Percentiles rank a stretch among this genome's conserved stretches.
Evolutionary conservation across 2,797 vertebrate species (phyloP).

Genomic region (Molothrus aeneus): DNA sequence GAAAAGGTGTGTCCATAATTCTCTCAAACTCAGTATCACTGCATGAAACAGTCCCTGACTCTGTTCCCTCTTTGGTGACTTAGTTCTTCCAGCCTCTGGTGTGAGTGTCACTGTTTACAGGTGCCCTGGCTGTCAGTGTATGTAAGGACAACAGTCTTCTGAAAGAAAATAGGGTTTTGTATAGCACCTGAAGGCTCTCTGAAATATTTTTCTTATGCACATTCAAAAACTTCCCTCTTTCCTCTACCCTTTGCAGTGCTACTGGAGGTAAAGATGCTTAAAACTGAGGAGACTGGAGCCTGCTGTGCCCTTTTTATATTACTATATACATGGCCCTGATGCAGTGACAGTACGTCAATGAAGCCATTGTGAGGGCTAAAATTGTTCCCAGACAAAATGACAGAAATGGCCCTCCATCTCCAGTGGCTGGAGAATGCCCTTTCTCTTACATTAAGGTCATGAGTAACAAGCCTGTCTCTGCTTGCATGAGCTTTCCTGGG

Average conservation of each 20-base stretch:
- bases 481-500: neutral
- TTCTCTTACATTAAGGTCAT: neutral
- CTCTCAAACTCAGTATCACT: neutral
- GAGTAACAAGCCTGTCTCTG: neutral
- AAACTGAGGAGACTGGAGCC: neutral
- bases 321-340: neutral
- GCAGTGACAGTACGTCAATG: neutral
- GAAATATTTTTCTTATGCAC: neutral
- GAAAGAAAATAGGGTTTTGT: neutral
- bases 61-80: neutral
- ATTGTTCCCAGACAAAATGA: neutral
- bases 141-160: neutral
- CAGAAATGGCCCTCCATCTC: neutral
- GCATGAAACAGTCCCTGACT: neutral
- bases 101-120: neutral
- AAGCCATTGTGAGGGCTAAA: neutral
- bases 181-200: neutral
- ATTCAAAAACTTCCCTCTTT: neutral
- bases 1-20: neutral
- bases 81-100: neutral
- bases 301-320: neutral
- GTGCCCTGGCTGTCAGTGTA: neutral
- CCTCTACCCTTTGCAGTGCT: neutral
- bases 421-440: constrained; percentile 10
- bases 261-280: neutral